Evolutionary conservation across 2,888 invertebrate genomes (phyloP).

Genomic region (Lasius fuliginosus): DNA sequence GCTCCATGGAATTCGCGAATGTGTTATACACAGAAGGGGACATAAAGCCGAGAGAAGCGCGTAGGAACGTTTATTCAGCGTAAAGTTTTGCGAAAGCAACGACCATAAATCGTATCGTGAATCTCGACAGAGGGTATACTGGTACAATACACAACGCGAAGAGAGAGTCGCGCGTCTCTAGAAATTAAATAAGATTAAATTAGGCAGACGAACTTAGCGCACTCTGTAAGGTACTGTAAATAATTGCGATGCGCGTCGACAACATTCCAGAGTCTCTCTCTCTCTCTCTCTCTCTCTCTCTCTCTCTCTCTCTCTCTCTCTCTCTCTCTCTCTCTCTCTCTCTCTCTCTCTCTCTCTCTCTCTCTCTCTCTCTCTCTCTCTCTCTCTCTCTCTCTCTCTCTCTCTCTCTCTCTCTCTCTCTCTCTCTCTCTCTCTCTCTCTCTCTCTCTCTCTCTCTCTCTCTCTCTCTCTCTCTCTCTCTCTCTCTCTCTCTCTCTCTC

Average conservation of each 20-base stretch:
- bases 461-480: no score
- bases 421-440: background rate
- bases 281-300: background rate
- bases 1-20: background rate
- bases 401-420: background rate
- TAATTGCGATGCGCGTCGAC: constrained; percentile 33
- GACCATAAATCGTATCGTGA: constrained; percentile 21
- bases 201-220: constrained; percentile 30
- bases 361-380: background rate
- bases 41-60: constrained; percentile 14
- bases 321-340: background rate
- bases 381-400: constrained; percentile 8
- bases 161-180: constrained; percentile 30
- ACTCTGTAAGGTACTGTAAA: constrained; percentile 33
- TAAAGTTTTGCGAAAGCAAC: constrained; percentile 30
- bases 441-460: no score
- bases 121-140: background rate
- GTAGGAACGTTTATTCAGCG: constrained; percentile 11
- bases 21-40: background rate
- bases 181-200: constrained; percentile 53
- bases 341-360: background rate
- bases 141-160: constrained; percentile 9
- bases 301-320: background rate
- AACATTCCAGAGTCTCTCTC: background rate
- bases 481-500: background rate